Evolutionary conservation across 2,797 vertebrate genomes (phyloP).

Genomic region (Protosalanx chinensis): DNA sequence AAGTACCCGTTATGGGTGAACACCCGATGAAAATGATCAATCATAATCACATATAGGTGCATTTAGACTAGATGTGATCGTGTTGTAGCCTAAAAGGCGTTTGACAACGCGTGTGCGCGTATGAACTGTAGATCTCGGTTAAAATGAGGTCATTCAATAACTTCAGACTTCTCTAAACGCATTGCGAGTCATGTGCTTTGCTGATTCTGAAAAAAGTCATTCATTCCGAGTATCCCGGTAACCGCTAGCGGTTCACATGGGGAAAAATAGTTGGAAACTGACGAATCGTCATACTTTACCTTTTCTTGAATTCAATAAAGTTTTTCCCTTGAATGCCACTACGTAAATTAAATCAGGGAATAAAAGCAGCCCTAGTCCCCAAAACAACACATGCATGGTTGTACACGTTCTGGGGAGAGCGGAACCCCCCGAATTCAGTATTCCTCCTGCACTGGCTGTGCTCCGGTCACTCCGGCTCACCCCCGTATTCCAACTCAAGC

Average conservation of each 20-base stretch:
- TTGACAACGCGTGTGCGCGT: background rate
- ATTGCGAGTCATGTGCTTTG: conserved; percentile 53
- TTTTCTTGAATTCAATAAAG: conserved; percentile 79
- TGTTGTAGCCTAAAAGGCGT: background rate
- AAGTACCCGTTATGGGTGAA: background rate
- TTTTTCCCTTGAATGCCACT: conserved; percentile 72
- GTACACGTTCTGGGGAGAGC: conserved; percentile 70
- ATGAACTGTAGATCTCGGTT: conserved; percentile 2
- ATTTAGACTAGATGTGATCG: background rate
- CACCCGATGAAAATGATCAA: conserved; percentile 4
- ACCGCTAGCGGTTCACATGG: conserved; percentile 28
- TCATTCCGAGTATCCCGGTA: conserved; percentile 62
- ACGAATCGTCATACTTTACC: conserved; percentile 74
- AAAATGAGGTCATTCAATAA: conserved; percentile 27
- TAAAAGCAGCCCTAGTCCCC: conserved; percentile 81
- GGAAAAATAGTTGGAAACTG: conserved; percentile 5
- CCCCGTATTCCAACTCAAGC: conserved; percentile 28
- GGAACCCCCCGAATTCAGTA: conserved; percentile 60
- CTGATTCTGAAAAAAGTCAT: conserved; percentile 61
- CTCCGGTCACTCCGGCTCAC: conserved; percentile 35
- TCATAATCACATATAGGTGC: conserved; percentile 17
- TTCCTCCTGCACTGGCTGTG: conserved; percentile 47
- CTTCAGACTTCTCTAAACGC: conserved; percentile 33
- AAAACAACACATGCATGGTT: conserved; percentile 90
- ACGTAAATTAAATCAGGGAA: conserved; percentile 78